These are phyloP conservation scores for Heloderma charlesbogerti DNA, from an alignment of 2,113 vertebrate genomes.

Conservation along the genomic window DNA sequence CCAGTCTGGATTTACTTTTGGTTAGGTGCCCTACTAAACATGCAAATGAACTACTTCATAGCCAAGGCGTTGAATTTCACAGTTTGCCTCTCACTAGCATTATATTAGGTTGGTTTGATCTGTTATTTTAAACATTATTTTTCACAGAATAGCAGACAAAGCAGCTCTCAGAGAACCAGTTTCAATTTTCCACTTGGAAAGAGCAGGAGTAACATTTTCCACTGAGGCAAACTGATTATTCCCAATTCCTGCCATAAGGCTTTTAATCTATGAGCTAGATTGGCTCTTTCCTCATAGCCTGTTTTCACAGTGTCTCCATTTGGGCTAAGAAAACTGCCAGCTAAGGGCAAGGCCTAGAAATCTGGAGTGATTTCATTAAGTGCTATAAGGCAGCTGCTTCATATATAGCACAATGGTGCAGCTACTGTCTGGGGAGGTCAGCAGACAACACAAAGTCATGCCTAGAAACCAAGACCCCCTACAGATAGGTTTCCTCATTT, in stretches of 20 bases:
- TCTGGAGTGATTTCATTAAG: neutral
- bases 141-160: slow-evolving; percentile 76
- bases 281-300: slow-evolving; percentile 60
- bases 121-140: slow-evolving; percentile 77
- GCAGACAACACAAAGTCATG: neutral
- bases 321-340: slow-evolving; percentile 51
- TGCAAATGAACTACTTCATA: slow-evolving; percentile 63
- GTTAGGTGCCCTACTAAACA: slow-evolving; percentile 59
- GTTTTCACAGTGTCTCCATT: slow-evolving; percentile 59
- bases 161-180: slow-evolving; percentile 75
- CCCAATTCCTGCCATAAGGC: slow-evolving; percentile 69
- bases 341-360: slow-evolving; percentile 15
- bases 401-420: neutral
- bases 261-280: slow-evolving; percentile 74
- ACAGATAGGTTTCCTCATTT: neutral
- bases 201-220: slow-evolving; percentile 79
- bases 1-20: slow-evolving; percentile 63
- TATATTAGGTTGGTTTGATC: slow-evolving; percentile 69
- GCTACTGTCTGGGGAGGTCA: neutral
- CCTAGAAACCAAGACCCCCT: neutral
- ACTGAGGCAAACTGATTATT: slow-evolving; percentile 74
- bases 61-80: slow-evolving; percentile 71
- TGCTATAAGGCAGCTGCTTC: slow-evolving; percentile 21
- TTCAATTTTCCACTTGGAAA: slow-evolving; percentile 83
- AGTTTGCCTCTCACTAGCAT: slow-evolving; percentile 65